Percentiles rank a stretch among this genome's conserved stretches.
Conservation (phyloP, 2,113 vertebrate genomes). For the Peromyscus maniculatus region DNA sequence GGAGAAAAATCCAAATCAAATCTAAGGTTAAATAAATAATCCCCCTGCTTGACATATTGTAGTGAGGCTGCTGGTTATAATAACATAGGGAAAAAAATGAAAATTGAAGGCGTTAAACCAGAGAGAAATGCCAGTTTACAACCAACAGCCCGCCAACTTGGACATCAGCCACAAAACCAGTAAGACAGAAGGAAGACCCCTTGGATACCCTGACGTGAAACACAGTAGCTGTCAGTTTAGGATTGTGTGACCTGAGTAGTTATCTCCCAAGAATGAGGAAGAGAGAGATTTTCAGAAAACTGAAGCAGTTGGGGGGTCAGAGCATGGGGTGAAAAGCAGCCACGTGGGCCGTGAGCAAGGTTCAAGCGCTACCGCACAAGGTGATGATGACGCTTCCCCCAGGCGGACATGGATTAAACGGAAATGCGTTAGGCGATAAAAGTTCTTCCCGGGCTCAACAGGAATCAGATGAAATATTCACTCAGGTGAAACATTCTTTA, state of each 20-base stretch:
- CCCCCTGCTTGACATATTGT: neutral
- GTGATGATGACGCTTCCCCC: neutral
- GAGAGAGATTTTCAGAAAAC: slow-evolving; percentile 41
- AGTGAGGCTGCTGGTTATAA: neutral
- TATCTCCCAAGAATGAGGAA: slow-evolving; percentile 58
- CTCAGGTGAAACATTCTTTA: neutral
- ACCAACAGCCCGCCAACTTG: neutral
- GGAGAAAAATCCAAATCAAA: neutral
- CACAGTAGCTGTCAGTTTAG: neutral
- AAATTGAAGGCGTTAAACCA: slow-evolving; percentile 10
- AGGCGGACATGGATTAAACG: neutral
- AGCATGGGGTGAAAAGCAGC: neutral
- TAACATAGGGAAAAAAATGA: neutral
- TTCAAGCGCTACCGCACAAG: neutral
- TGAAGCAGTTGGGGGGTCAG: neutral
- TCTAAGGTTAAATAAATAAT: neutral
- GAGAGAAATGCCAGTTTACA: slow-evolving; percentile 21
- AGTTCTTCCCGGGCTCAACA: neutral
- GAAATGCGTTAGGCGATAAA: neutral
- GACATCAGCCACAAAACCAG: slow-evolving; percentile 14
- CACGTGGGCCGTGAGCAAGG: neutral
- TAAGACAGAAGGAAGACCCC: slow-evolving; percentile 31
- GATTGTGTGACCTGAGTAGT: slow-evolving; percentile 16
- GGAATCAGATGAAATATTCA: neutral
- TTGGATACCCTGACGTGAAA: neutral